A percentile compares a stretch with the other conserved stretches of the same genome.
Conservation (phyloP, 2,113 vertebrate genomes). For the Tor tambroides region DNA sequence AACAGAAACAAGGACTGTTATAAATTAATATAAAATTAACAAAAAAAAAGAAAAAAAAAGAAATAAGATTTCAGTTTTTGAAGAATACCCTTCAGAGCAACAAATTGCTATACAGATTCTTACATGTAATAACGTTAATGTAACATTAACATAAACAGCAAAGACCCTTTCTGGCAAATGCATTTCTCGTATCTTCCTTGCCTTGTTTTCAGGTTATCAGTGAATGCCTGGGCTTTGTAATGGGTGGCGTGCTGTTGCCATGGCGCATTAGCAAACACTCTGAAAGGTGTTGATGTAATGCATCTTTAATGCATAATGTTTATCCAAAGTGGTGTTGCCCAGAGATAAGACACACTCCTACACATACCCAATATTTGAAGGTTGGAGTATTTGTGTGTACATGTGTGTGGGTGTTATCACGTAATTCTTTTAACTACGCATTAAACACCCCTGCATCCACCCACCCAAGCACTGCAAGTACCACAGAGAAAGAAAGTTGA, state of each 20-base stretch:
- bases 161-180: neutral
- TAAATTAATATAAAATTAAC: neutral
- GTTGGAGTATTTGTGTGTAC: constrained; percentile 18
- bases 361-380: constrained; percentile 14
- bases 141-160: neutral
- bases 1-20: too few species aligned
- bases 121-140: neutral
- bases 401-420: constrained; percentile 27
- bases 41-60: too few species aligned
- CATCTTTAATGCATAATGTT: constrained; percentile 37
- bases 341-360: constrained; percentile 25
- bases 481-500: neutral
- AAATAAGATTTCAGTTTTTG: too few species aligned
- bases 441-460: constrained; percentile 30
- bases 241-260: neutral
- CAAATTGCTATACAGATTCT: neutral
- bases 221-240: neutral
- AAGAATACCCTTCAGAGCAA: neutral
- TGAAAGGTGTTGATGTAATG: constrained; percentile 22
- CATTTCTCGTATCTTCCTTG: neutral
- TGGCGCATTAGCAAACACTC: constrained; percentile 10
- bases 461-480: neutral
- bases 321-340: constrained; percentile 20
- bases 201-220: neutral
- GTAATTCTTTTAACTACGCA: constrained; percentile 10